A percentile compares a stretch with the other conserved stretches of the same genome.
Evolutionary conservation across 37 sponge, comb jelly and placozoan species (phyloP).

Genomic region (Mnemiopsis leidyi): DNA sequence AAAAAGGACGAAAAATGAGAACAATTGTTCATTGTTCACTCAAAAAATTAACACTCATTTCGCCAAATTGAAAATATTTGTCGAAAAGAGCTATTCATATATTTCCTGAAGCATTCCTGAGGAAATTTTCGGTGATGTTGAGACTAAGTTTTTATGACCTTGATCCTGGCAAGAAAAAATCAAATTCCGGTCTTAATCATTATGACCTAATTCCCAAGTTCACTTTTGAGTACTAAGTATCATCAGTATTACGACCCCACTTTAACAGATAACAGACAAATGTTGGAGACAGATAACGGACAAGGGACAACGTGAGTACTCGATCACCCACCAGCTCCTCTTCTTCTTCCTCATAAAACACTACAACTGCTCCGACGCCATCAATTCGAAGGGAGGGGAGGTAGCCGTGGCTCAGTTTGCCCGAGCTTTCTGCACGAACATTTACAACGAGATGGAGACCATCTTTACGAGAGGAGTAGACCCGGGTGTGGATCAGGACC

Average conservation of each 20-base stretch:
- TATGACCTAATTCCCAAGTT: no score
- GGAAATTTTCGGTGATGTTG: no score
- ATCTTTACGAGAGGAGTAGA: slow-evolving; percentile 21
- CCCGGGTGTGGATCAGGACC: slow-evolving; percentile 54
- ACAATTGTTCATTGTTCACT: no score
- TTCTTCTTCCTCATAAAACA: slow-evolving; percentile 42
- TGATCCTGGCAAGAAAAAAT: no score
- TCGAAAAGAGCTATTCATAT: neutral
- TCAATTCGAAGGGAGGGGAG: neutral
- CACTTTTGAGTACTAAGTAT: no score
- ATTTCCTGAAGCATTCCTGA: no score
- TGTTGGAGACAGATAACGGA: slow-evolving; percentile 33
- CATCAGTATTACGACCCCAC: no score
- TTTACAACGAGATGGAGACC: slow-evolving; percentile 3
- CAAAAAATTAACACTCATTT: no score
- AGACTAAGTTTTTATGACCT: no score
- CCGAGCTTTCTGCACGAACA: neutral
- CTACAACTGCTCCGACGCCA: slow-evolving; percentile 34
- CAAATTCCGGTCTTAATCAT: no score
- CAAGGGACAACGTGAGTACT: slow-evolving; percentile 36
- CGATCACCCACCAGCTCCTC: slow-evolving; percentile 43
- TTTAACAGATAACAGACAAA: slow-evolving; percentile 13
- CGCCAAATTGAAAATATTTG: no score
- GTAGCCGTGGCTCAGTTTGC: neutral
- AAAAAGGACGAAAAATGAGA: no score